These are phyloP conservation scores for Mola mola DNA, from an alignment of 2,113 vertebrate genomes.

Conservation along the genomic window DNA sequence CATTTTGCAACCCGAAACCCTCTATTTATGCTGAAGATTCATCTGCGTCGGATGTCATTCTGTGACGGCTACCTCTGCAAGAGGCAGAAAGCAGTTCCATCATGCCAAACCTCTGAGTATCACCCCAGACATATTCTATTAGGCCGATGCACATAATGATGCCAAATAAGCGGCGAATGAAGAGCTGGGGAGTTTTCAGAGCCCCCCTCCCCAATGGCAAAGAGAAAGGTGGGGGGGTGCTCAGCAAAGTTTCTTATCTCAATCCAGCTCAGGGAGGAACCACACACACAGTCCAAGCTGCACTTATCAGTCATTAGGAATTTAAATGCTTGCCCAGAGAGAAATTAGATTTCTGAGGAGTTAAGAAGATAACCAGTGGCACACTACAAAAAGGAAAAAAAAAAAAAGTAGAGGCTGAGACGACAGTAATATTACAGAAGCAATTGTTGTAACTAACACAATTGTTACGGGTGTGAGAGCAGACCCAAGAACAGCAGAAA, in stretches of 20 bases:
- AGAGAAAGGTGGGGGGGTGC: slow-evolving; percentile 5
- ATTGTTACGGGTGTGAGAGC: no score
- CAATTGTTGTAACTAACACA: neutral
- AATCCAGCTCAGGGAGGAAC: slow-evolving; percentile 64
- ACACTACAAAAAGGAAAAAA: slow-evolving; percentile 44
- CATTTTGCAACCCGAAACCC: slow-evolving; percentile 63
- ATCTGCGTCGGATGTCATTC: slow-evolving; percentile 50
- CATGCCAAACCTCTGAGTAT: slow-evolving; percentile 32
- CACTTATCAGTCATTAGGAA: slow-evolving; percentile 77
- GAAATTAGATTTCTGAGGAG: slow-evolving; percentile 69
- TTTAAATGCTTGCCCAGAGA: slow-evolving; percentile 77
- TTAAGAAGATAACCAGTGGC: slow-evolving; percentile 70
- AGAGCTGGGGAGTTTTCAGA: slow-evolving; percentile 46
- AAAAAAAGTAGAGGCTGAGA: slow-evolving; percentile 37
- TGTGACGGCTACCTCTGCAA: slow-evolving; percentile 28
- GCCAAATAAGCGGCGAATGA: slow-evolving; percentile 56
- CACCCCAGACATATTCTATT: slow-evolving; percentile 58
- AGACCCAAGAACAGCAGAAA: no score
- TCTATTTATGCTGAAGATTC: slow-evolving; percentile 56
- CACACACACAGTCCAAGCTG: slow-evolving; percentile 67
- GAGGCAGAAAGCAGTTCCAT: slow-evolving; percentile 24
- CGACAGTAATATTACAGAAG: slow-evolving; percentile 9
- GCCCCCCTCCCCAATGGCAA: slow-evolving; percentile 29
- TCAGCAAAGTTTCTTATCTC: slow-evolving; percentile 69
- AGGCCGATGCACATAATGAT: slow-evolving; percentile 59